Base-by-base conservation (phyloP, 2,888 invertebrate genomes). In the Lucinisca nassula region DNA sequence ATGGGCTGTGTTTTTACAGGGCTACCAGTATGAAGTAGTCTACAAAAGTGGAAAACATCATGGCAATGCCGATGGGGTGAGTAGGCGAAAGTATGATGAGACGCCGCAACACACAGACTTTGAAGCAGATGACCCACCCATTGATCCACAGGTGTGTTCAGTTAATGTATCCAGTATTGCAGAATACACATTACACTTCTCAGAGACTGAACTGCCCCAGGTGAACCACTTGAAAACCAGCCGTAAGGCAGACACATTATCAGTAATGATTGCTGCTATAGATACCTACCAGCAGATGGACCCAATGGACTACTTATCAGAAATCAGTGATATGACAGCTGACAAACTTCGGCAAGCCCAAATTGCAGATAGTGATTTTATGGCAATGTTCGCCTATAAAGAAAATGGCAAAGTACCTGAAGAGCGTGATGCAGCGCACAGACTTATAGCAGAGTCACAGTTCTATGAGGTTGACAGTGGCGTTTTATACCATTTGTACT, bases 1-100 rank as follows among this genome's bases (percentile, higher is more conserved):
- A 75, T 91, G 89, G 90, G 80, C 90, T 24, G 58, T 88, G 21
- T 84, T 79, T 35, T 73, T 90, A 30, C 88, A 91, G 49, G 82
- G 79, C 2, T 88, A 82, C 32, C 76, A 84, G 14, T 84, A 83
- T 74, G 74, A 83, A 6, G 58, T 87, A 30, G 67, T 79, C n/a
- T 73, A 84, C 38, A 87, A 84, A 51, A 17, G 78, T 17, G 87
- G 87, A 58, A 84, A 82, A 35, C 67, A 49, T 0, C 79, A 87
- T 70, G 38, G 74, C 10, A 87, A 84, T 84, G 84, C 87, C 10
- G 84, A 87, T 78, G 51, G 81, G 30, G 40, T 84, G 30, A 82
- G 79, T 1, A 21, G 87, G 10, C 77, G 84, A 45, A 37, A 55
- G 49, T 75, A 40, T n/a, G 24, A 35, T 3, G 40, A 21, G 24